Percentiles rank a stretch among this genome's conserved stretches.
Evolutionary conservation across 2,113 vertebrate genomes (phyloP).

Genomic region (Lepus europaeus): DNA sequence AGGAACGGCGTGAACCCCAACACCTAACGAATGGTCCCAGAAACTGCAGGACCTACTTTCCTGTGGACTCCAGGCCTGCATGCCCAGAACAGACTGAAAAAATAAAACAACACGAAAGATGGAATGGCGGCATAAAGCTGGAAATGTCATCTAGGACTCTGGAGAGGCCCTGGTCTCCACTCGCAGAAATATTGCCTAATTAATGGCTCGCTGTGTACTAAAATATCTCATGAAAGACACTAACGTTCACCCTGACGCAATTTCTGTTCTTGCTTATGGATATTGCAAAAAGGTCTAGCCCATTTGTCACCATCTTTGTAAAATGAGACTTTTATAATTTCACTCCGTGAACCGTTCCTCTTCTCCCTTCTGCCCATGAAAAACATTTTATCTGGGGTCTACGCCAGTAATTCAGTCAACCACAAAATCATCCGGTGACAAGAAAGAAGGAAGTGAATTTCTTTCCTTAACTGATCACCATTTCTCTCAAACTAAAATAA

Average conservation of each 20-base stretch:
- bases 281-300: slow-evolving; percentile 83
- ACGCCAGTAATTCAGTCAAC: background rate
- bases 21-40: background rate
- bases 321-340: slow-evolving; percentile 86
- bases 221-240: slow-evolving; percentile 85
- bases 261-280: slow-evolving; percentile 80
- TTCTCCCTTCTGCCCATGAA: background rate
- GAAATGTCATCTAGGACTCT: slow-evolving; percentile 86
- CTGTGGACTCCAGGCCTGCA: slow-evolving; percentile 77
- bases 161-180: slow-evolving; percentile 81
- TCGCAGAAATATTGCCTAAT: slow-evolving; percentile 83
- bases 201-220: slow-evolving; percentile 81
- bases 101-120: slow-evolving; percentile 71
- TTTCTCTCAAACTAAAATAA: background rate
- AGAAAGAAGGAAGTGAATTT: background rate
- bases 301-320: slow-evolving; percentile 83
- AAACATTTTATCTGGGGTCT: slow-evolving; percentile 3
- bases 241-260: slow-evolving; percentile 74
- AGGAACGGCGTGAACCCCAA: background rate
- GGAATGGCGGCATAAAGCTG: slow-evolving; percentile 80
- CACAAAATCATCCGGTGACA: slow-evolving; percentile 10
- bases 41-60: slow-evolving; percentile 70
- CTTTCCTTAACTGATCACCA: background rate
- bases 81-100: slow-evolving; percentile 75
- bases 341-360: slow-evolving; percentile 76